These are phyloP conservation scores for Miniopterus natalensis DNA, from an alignment of 2,113 vertebrate genomes.

Conservation along the genomic window DNA sequence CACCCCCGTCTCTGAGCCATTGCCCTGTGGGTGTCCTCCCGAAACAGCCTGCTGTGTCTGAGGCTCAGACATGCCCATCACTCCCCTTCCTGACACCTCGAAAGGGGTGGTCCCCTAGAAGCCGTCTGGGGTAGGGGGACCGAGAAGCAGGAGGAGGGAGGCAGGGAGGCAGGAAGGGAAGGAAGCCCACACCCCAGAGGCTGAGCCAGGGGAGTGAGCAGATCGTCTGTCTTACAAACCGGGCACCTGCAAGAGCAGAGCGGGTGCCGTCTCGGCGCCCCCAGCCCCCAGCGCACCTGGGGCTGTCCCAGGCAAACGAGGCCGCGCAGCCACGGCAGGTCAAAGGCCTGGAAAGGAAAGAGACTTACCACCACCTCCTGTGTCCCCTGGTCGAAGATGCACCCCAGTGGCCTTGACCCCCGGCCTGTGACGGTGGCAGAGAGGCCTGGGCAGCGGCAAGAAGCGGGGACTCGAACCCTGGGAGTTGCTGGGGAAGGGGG, in stretches of 20 bases:
- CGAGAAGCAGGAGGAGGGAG: background rate
- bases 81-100: background rate
- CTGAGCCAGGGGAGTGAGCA: no score
- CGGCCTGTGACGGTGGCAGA: background rate
- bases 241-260: background rate
- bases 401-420: background rate
- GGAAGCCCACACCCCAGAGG: background rate
- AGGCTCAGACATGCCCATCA: background rate
- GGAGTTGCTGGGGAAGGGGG: background rate
- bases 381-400: background rate
- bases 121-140: background rate
- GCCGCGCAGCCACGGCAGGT: accelerated
- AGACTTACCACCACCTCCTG: accelerated
- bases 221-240: background rate
- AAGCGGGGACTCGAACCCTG: background rate
- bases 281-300: background rate
- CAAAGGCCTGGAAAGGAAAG: background rate
- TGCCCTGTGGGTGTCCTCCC: background rate
- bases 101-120: background rate
- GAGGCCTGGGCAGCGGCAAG: background rate
- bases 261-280: background rate
- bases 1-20: background rate
- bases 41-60: background rate
- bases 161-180: background rate
- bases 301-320: background rate